phyloP scores from a whole-genome alignment of 2,888 invertebrate species.

The Ennomos fuscantarius region DNA sequence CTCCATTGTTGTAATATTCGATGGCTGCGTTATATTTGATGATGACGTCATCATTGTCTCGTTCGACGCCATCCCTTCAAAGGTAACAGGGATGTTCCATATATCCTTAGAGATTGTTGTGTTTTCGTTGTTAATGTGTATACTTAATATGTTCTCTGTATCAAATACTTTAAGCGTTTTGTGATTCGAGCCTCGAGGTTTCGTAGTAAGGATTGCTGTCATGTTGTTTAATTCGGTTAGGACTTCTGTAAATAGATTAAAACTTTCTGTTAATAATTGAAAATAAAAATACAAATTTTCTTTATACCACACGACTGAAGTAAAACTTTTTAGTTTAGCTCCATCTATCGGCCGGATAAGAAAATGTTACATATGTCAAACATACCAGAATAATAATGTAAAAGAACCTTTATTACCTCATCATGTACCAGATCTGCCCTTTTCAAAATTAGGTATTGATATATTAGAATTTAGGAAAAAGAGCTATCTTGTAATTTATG shows the following conservation, averaged over 20 bases:
- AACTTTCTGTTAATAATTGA: background rate
- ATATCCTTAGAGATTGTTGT: conserved; percentile 52
- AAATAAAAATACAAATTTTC: no score
- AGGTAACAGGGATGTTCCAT: conserved; percentile 62
- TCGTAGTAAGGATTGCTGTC: conserved; percentile 52
- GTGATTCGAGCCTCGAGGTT: background rate
- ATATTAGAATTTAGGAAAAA: no score
- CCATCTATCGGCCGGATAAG: no score
- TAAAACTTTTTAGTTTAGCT: no score
- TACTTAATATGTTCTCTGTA: conserved; percentile 37
- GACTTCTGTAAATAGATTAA: conserved; percentile 61
- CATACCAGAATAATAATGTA: no score
- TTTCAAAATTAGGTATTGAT: no score
- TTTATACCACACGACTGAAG: no score
- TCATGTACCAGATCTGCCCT: no score
- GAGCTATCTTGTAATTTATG: no score
- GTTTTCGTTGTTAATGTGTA: conserved; percentile 55
- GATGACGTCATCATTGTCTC: background rate
- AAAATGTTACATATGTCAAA: no score
- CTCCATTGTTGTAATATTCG: conserved; percentile 72
- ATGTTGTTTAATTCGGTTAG: conserved; percentile 72
- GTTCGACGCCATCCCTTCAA: conserved; percentile 34
- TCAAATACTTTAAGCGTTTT: background rate
- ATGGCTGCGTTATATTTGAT: conserved; percentile 58
- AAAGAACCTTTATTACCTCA: no score